Percentiles rank a stretch among this genome's conserved stretches.
Evolutionary conservation across 2,888 invertebrate genomes (phyloP).

Genomic region (Pachycephus smyrnensis): DNA sequence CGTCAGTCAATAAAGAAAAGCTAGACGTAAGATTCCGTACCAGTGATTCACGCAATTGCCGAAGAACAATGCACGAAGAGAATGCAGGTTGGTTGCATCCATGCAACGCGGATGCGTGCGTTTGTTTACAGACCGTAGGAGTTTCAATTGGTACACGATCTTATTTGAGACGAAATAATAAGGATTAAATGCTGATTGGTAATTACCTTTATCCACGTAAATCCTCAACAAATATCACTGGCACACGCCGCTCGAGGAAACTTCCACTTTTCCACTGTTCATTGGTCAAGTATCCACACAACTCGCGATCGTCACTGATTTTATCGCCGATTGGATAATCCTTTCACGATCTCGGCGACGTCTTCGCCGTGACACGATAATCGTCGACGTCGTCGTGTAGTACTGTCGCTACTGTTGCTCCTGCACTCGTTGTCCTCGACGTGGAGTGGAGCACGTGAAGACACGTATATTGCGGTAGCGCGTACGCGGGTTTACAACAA

Average conservation of each 20-base stretch:
- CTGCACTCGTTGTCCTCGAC: neutral
- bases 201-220: conserved; percentile 19
- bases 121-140: neutral
- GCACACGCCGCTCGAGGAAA: conserved; percentile 19
- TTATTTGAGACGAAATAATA: neutral
- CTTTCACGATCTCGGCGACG: neutral
- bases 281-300: conserved; percentile 31
- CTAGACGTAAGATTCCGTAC: neutral
- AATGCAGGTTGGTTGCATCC: neutral
- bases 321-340: neutral
- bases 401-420: neutral
- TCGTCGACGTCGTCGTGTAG: neutral
- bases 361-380: neutral
- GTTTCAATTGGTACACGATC: neutral
- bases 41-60: neutral
- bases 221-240: conserved; percentile 22
- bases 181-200: neutral
- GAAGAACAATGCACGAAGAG: neutral
- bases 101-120: neutral
- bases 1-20: neutral
- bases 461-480: neutral
- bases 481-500: neutral
- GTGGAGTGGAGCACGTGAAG: neutral
- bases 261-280: conserved; percentile 42
- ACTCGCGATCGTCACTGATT: neutral